Evolutionary conservation across 2,797 vertebrate species (phyloP).

Genomic region (Prunella strophiata): DNA sequence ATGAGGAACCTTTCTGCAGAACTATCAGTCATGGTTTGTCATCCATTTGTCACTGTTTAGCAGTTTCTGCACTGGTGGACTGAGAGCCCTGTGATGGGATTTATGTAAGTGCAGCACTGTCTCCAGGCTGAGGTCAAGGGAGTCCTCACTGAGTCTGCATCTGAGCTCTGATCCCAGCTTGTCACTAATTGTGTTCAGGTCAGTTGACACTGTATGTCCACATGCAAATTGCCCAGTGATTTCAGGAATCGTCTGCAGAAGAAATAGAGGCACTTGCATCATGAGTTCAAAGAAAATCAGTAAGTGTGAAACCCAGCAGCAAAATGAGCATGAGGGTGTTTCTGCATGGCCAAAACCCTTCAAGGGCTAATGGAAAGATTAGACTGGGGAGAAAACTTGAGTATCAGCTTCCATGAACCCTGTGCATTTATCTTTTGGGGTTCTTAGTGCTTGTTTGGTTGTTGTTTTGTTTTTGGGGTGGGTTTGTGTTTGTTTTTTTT

Average conservation of each 20-base stretch:
- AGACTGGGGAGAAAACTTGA: neutral
- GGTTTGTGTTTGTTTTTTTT: neutral
- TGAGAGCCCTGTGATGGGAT: neutral
- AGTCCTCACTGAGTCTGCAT: neutral
- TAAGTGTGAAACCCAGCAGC: constrained; percentile 9
- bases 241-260: neutral
- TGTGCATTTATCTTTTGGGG: neutral
- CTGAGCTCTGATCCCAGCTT: neutral
- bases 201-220: neutral
- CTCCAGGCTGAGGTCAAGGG: neutral
- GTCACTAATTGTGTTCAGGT: neutral
- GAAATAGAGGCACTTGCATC: neutral
- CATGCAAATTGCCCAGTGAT: neutral
- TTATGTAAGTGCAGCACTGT: neutral
- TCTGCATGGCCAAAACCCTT: constrained; percentile 33
- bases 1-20: neutral
- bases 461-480: neutral
- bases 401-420: constrained; percentile 20
- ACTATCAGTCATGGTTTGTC: neutral
- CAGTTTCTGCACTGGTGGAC: neutral
- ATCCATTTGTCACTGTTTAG: neutral
- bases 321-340: neutral
- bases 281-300: constrained; percentile 1
- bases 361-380: neutral
- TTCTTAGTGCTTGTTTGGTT: neutral